Conservation (phyloP, 2,888 invertebrate species). For the Catocala nupta region DNA sequence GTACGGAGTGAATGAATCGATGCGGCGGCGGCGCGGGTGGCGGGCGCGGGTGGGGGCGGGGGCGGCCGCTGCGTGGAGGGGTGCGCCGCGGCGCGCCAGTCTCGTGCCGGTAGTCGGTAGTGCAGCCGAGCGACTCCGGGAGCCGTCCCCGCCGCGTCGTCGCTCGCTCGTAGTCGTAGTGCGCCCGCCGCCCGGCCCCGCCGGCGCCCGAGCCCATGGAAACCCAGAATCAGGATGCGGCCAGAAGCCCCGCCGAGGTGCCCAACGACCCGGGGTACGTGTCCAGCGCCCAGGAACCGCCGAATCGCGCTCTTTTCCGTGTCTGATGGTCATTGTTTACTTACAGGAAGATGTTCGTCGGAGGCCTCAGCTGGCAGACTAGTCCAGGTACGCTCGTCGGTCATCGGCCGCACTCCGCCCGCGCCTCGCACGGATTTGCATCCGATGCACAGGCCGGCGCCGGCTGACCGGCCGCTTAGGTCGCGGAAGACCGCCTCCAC, state of each 20-base stretch:
- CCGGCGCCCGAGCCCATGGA: slow-evolving; percentile 88
- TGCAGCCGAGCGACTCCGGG: slow-evolving; percentile 89
- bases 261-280: slow-evolving; percentile 98
- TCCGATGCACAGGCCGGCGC: slow-evolving; percentile 71
- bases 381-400: slow-evolving; percentile 95
- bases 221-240: slow-evolving; percentile 93
- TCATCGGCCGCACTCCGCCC: slow-evolving; percentile 69
- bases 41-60: slow-evolving; percentile 67
- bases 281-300: slow-evolving; percentile 43
- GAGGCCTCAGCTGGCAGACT: slow-evolving; percentile 99
- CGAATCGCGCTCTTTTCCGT: slow-evolving; percentile 55
- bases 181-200: slow-evolving; percentile 78
- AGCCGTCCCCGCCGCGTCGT: slow-evolving; percentile 88
- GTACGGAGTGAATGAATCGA: slow-evolving; percentile 86
- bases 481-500: slow-evolving; percentile 59
- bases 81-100: slow-evolving; percentile 87
- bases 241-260: slow-evolving; percentile 95
- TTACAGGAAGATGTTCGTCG: slow-evolving; percentile 99
- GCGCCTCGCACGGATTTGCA: slow-evolving; percentile 74
- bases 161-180: slow-evolving; percentile 89
- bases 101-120: slow-evolving; percentile 92
- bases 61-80: slow-evolving; percentile 76
- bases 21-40: slow-evolving; percentile 76
- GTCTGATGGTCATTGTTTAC: slow-evolving; percentile 85
- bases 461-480: slow-evolving; percentile 64